phyloP scores from a whole-genome alignment of 2,797 vertebrate species.

The Astyanax mexicanus region DNA sequence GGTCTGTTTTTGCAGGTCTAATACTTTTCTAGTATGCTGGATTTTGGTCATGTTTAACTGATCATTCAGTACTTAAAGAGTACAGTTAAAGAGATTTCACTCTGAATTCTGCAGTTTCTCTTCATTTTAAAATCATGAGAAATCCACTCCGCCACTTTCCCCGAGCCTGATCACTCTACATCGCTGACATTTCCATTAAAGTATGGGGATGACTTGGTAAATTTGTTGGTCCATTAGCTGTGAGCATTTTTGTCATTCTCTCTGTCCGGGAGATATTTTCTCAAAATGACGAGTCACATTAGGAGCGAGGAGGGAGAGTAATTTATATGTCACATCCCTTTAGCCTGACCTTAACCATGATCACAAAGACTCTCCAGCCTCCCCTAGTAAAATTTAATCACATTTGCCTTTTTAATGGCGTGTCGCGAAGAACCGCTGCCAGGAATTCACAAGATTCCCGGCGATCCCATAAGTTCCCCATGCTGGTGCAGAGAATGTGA shows the following conservation, averaged over 20 bases:
- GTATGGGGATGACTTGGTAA: slow-evolving; percentile 66
- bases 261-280: slow-evolving; percentile 74
- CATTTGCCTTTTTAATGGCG: slow-evolving; percentile 82
- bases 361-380: slow-evolving; percentile 72
- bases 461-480: slow-evolving; percentile 55
- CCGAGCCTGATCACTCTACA: slow-evolving; percentile 23
- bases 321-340: slow-evolving; percentile 84
- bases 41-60: too few species aligned
- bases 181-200: slow-evolving; percentile 47
- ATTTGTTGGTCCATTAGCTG: slow-evolving; percentile 76
- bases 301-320: slow-evolving; percentile 78
- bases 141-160: slow-evolving; percentile 40
- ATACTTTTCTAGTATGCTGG: too few species aligned
- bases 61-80: not conserved
- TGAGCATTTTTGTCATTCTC: slow-evolving; percentile 77
- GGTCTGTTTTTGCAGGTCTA: too few species aligned
- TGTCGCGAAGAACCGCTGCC: slow-evolving; percentile 65
- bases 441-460: slow-evolving; percentile 72
- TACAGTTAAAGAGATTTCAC: slow-evolving; percentile 19
- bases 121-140: slow-evolving; percentile 35
- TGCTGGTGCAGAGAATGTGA: slow-evolving; percentile 66
- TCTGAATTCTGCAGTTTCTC: slow-evolving; percentile 12
- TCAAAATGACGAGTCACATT: slow-evolving; percentile 80
- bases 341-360: slow-evolving; percentile 76
- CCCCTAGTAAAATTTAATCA: slow-evolving; percentile 79